Evolutionary conservation across 2,888 invertebrate genomes (phyloP), one percentile per base, ranked within the genome.

Genomic region (Phengaris arion): DNA sequence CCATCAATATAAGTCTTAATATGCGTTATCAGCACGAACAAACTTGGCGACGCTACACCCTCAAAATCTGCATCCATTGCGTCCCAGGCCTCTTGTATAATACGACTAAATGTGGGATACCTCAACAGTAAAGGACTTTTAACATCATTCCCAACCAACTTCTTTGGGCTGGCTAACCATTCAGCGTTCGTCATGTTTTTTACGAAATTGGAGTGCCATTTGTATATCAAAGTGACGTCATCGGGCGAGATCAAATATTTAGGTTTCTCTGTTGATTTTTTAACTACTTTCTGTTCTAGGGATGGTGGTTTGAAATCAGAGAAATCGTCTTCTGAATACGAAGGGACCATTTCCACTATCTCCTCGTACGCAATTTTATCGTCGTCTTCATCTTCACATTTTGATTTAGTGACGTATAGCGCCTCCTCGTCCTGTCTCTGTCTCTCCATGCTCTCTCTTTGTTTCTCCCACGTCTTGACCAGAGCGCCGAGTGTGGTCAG

Each of bases 381-480:
- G 82, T 97, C 97, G 35, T 96, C 94, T 83, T 95, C 94, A 35
- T 95, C 94, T 80, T 95, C 94, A 75, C 95, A 96, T 87, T 95
- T 95, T 0, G 95, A 95, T 83, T 95, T 96, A 10, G 95, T 96
- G 76, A 96, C 95, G 86, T 97, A 97, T 69, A 98, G 89, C 80
- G 96, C 96, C 75, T 97, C 97, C 77, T 97, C 96, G 81, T 97
- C 97, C 74, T 94, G 94, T 79, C 96, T 95, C 81, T 95, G 95
- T 81, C 93, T 94, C 79, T 95, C 95, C 22, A 95, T 94, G 48
- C 95, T 95, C 74, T 95, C 94, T 82, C 97, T 96, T 81, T 97
- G 97, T 76, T 95, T 94, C 82, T 96, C 95, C 98, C 98, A 98
- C 0, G 95, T 91, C 75, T 94, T 86, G 45, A 96, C 96, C 74